Conservation (phyloP, 2,797 vertebrate species). For the Otolemur crassicaudatus region DNA sequence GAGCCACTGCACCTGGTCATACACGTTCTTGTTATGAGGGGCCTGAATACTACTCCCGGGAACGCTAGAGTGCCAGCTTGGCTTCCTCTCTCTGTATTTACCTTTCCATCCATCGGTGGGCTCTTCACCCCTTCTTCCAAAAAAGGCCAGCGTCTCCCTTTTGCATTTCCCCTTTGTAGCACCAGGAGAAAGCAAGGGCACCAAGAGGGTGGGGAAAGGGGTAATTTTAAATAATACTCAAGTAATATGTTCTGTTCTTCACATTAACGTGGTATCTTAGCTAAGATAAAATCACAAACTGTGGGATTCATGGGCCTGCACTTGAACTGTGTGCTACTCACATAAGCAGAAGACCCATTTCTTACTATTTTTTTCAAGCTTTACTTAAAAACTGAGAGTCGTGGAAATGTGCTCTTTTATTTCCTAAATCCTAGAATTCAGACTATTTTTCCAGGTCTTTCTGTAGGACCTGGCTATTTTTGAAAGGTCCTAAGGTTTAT, state of each 20-base stretch:
- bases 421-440: constrained; percentile 63
- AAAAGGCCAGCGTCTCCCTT: not conserved
- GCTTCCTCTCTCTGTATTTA: not conserved
- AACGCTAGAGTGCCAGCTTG: not conserved
- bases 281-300: not conserved
- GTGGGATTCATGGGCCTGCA: constrained; percentile 50
- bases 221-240: not conserved
- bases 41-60: not conserved
- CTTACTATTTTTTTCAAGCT: constrained; percentile 54
- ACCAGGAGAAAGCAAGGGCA: too few relatives aligned
- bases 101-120: not conserved
- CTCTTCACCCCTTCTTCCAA: not conserved
- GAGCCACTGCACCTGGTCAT: too few relatives aligned
- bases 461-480: constrained; percentile 27
- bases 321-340: constrained; percentile 62
- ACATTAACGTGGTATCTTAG: not conserved
- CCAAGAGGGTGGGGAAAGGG: not conserved
- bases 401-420: not conserved
- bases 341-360: constrained; percentile 66
- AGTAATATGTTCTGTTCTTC: not conserved
- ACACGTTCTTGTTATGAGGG: not conserved
- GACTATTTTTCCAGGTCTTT: constrained; percentile 64
- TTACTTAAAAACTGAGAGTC: not conserved
- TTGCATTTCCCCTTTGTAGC: not conserved
- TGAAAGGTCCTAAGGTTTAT: not conserved